Evolutionary conservation across 2,888 invertebrate genomes (phyloP).

Genomic region (Drosophila bunnanda): DNA sequence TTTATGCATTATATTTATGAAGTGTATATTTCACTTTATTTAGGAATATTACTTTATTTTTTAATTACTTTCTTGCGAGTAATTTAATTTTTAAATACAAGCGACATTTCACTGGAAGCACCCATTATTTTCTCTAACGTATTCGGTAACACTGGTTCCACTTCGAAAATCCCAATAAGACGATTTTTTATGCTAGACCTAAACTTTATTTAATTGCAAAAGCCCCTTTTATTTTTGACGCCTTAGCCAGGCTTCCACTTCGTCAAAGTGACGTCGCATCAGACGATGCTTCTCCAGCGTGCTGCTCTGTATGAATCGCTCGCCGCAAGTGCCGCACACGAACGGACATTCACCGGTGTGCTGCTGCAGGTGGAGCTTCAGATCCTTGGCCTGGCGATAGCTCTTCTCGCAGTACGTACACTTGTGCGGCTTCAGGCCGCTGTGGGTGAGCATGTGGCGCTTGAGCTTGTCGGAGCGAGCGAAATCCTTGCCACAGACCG

Average conservation of each 20-base stretch:
- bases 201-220: conserved; percentile 22
- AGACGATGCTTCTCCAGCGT: conserved; percentile 88
- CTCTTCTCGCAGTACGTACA: conserved; percentile 85
- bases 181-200: conserved; percentile 48
- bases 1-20: too few relatives aligned
- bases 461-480: conserved; percentile 84
- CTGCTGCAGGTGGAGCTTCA: conserved; percentile 88
- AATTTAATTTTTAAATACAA: too few relatives aligned
- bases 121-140: too few relatives aligned
- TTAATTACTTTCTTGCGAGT: too few relatives aligned
- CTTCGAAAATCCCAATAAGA: conserved; percentile 28
- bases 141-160: neutral
- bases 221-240: conserved; percentile 18
- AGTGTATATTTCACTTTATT: too few relatives aligned
- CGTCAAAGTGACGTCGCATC: conserved; percentile 83
- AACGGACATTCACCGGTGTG: conserved; percentile 86
- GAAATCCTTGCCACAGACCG: conserved; percentile 87
- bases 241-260: conserved; percentile 56
- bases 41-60: too few relatives aligned
- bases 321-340: conserved; percentile 77
- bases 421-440: conserved; percentile 86
- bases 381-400: conserved; percentile 89
- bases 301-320: conserved; percentile 87
- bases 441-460: conserved; percentile 86
- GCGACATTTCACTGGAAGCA: too few relatives aligned